Conservation (phyloP, 2,888 invertebrate species). For the Pristionchus mayeri region DNA sequence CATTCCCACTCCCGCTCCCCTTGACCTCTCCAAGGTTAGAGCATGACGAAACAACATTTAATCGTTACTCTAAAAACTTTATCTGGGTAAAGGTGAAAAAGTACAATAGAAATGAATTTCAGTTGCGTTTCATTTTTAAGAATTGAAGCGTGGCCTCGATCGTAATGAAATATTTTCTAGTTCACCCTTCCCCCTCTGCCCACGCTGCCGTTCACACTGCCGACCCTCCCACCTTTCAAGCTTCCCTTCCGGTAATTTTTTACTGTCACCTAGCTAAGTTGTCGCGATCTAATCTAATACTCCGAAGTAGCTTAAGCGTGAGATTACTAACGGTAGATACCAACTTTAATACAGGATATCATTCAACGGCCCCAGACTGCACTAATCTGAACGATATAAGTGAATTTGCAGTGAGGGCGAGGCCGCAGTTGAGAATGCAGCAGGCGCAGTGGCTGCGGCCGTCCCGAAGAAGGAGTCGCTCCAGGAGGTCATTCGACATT, state of each 20-base stretch:
- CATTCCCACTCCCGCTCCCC: not conserved
- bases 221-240: conserved; percentile 21
- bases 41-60: too few relatives aligned
- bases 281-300: too few relatives aligned
- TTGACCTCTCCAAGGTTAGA: not conserved
- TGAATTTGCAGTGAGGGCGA: conserved; percentile 28
- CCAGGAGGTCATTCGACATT: conserved; percentile 6
- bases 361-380: too few relatives aligned
- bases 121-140: too few relatives aligned
- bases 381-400: not conserved
- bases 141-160: too few relatives aligned
- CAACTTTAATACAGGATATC: too few relatives aligned
- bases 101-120: not conserved
- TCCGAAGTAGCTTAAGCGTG: too few relatives aligned
- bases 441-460: not conserved
- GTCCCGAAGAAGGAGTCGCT: not conserved
- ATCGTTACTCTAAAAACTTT: not conserved
- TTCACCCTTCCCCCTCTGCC: conserved; percentile 27
- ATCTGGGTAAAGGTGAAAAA: not conserved
- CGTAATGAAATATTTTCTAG: not conserved
- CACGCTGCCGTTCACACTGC: not conserved
- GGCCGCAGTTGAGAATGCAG: not conserved
- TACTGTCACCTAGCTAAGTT: too few relatives aligned
- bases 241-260: not conserved
- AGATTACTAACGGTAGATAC: too few relatives aligned